A percentile compares a stretch with the other conserved stretches of the same genome.
Conservation (phyloP, 2,888 invertebrate genomes). For the Biston betularia region DNA sequence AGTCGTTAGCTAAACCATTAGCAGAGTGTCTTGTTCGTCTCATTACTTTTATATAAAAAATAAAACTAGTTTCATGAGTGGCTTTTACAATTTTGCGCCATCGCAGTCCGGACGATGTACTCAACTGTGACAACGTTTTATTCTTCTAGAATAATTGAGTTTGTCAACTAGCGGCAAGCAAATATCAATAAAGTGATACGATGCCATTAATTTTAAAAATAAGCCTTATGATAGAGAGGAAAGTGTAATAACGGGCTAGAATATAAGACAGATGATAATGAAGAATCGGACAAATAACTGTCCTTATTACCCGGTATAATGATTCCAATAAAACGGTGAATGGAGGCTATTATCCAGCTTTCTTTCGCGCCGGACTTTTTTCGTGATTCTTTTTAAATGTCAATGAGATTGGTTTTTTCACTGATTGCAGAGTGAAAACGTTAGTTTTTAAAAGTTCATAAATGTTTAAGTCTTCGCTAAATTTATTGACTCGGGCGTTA, state of each 20-base stretch:
- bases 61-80: neutral
- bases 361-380: conserved; percentile 25
- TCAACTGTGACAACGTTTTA: neutral
- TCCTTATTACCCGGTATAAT: conserved; percentile 35
- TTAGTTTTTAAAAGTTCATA: conserved; percentile 23
- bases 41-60: no score
- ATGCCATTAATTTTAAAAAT: neutral
- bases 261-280: conserved; percentile 31
- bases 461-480: conserved; percentile 10
- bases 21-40: no score
- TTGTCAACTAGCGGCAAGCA: no score
- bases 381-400: conserved; percentile 32
- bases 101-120: neutral
- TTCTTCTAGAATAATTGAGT: no score
- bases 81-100: neutral
- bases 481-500: no score
- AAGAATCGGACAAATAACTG: conserved; percentile 34
- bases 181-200: no score
- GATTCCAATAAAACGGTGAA: conserved; percentile 35
- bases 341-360: conserved; percentile 32
- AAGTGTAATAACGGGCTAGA: neutral
- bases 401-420: conserved; percentile 25
- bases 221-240: no score
- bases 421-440: conserved; percentile 28
- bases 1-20: no score